A percentile compares a stretch with the other conserved stretches of the same genome.
Evolutionary conservation across 2,113 vertebrate species (phyloP).

Genomic region (Megaceryle torquata): DNA sequence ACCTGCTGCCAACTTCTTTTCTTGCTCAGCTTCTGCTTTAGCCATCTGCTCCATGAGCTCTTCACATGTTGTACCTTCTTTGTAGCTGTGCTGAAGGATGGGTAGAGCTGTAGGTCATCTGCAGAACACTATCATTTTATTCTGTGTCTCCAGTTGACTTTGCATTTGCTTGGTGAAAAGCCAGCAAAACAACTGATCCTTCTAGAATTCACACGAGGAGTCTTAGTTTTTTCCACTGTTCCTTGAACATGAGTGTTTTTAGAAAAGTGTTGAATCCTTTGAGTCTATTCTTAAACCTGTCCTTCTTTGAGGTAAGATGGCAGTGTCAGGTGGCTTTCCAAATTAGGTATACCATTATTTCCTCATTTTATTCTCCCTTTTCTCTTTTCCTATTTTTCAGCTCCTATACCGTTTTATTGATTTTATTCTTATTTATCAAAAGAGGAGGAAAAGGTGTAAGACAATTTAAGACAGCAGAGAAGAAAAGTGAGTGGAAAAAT

Average conservation of each 20-base stretch:
- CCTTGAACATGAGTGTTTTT: neutral
- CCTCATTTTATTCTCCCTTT: neutral
- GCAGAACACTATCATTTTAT: neutral
- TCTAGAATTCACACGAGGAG: neutral
- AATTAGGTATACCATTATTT: neutral
- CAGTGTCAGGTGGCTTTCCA: neutral
- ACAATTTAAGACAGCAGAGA: neutral
- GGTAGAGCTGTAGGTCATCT: slow-evolving; percentile 38
- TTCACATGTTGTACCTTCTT: neutral
- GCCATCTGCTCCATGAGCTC: slow-evolving; percentile 28
- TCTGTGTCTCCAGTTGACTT: neutral
- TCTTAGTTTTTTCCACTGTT: slow-evolving; percentile 12
- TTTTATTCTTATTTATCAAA: neutral
- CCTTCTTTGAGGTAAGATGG: neutral
- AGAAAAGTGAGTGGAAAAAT: neutral
- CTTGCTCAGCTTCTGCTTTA: slow-evolving; percentile 53
- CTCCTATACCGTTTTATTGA: neutral
- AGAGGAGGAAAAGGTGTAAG: neutral
- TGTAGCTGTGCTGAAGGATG: slow-evolving; percentile 29
- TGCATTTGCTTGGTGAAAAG: neutral
- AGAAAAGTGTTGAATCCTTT: neutral
- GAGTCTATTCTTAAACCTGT: neutral
- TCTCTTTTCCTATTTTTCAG: neutral
- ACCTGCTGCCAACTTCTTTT: slow-evolving; percentile 22
- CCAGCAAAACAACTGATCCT: neutral